Evolutionary conservation across 2,797 vertebrate genomes (phyloP).

Genomic region (Antrozous pallidus): DNA sequence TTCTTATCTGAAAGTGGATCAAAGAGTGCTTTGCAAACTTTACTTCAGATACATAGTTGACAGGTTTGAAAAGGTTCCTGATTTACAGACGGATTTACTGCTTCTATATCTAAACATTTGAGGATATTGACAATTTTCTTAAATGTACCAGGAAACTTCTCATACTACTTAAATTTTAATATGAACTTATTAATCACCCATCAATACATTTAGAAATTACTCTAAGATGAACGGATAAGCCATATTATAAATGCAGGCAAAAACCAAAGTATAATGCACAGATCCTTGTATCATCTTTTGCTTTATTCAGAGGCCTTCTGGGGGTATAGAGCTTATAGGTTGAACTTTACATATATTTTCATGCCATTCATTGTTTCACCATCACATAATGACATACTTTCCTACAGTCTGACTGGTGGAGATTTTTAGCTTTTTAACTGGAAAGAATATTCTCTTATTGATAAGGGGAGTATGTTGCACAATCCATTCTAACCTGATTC

Average conservation of each 20-base stretch:
- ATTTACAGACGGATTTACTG: constrained; percentile 18
- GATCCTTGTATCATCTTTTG: background rate
- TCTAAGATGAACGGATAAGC: background rate
- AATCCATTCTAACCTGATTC: constrained; percentile 15
- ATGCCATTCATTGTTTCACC: background rate
- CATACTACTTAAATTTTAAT: background rate
- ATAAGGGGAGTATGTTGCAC: background rate
- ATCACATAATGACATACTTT: background rate
- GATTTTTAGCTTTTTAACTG: constrained; percentile 16
- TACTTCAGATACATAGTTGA: background rate
- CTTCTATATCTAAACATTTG: background rate
- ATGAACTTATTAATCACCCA: background rate
- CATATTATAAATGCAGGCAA: background rate
- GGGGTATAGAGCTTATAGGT: background rate
- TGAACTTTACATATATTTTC: background rate
- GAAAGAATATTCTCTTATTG: background rate
- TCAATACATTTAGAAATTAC: background rate
- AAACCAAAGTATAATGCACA: background rate
- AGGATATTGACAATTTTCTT: constrained; percentile 14
- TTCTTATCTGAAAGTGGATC: constrained; percentile 20
- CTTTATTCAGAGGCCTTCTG: background rate
- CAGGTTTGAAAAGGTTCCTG: background rate
- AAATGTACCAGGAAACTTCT: constrained; percentile 4
- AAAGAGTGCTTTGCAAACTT: background rate
- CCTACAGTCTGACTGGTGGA: background rate